Conservation (phyloP, 2,888 invertebrate species). For the Drosophila pseudotalamancana region DNA sequence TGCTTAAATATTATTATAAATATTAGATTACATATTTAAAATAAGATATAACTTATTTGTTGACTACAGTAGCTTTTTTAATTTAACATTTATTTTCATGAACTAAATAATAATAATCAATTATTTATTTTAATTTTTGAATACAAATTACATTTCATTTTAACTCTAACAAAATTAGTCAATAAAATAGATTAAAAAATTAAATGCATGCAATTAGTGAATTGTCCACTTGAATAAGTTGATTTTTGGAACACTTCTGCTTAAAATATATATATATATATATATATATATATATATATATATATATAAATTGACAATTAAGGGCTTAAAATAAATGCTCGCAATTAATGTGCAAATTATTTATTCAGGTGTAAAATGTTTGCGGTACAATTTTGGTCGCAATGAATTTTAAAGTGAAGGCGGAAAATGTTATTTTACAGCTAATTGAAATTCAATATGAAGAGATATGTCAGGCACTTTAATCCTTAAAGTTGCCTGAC, state of each 20-base stretch:
- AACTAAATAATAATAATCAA: no score
- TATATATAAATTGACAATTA: conserved; percentile 57
- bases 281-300: no score
- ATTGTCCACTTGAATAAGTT: conserved; percentile 20
- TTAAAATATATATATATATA: no score
- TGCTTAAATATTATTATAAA: no score
- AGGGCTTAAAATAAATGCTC: conserved; percentile 65
- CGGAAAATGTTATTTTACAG: conserved; percentile 48
- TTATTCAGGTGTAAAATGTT: conserved; percentile 78
- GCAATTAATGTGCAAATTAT: conserved; percentile 75
- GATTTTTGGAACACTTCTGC: conserved; percentile 2
- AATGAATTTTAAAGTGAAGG: conserved; percentile 41
- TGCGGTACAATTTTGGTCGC: conserved; percentile 73
- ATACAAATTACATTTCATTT: not conserved
- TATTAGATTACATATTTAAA: no score
- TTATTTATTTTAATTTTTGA: no score
- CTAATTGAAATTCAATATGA: conserved; percentile 68
- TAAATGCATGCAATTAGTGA: conserved; percentile 11
- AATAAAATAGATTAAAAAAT: conserved; percentile 1
- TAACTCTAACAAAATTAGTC: not conserved
- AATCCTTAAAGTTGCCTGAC: conserved; percentile 55
- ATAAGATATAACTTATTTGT: no score
- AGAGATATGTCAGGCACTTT: conserved; percentile 24
- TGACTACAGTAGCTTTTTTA: no score
- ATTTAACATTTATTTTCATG: no score